Percentiles rank a stretch among this genome's conserved stretches.
phyloP scores from a whole-genome alignment of 1,140 invertebrate genomes.

The Drosophila navojoa region DNA sequence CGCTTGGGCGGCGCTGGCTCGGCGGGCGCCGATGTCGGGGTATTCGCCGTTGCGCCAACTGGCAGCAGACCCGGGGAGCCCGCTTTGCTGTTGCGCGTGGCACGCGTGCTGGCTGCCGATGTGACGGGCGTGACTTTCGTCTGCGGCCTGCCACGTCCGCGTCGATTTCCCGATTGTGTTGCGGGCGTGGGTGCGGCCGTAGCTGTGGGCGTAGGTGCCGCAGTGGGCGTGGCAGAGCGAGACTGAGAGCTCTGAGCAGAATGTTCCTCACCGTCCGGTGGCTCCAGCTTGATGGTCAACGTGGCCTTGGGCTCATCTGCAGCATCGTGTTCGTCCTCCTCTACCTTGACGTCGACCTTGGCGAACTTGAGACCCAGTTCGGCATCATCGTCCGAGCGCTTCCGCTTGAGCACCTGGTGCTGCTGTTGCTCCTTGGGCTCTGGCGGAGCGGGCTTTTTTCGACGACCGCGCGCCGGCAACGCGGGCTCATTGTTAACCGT shows the following conservation, averaged over 20 bases:
- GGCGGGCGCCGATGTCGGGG: conserved; percentile 24
- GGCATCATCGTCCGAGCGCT: conserved; percentile 63
- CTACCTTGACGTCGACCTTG: conserved; percentile 64
- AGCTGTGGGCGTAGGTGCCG: neutral
- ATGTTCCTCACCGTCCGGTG: conserved; percentile 56
- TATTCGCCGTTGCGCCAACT: neutral
- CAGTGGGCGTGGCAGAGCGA: conserved; percentile 27
- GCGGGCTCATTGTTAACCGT: conserved; percentile 29
- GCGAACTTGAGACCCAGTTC: conserved; percentile 53
- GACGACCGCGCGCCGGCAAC: conserved; percentile 40
- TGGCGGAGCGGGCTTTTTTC: conserved; percentile 33
- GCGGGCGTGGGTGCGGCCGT: conserved; percentile 26
- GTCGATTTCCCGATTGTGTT: conserved; percentile 37
- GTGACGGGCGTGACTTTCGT: conserved; percentile 25
- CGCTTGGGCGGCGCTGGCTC: conserved; percentile 55
- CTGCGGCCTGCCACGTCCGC: conserved; percentile 60
- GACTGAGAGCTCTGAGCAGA: neutral
- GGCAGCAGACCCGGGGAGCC: conserved; percentile 56
- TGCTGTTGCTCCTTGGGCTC: conserved; percentile 37
- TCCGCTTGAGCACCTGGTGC: conserved; percentile 53
- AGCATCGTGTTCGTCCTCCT: conserved; percentile 19
- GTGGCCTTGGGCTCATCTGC: conserved; percentile 31
- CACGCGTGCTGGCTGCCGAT: conserved; percentile 52
- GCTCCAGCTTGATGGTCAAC: conserved; percentile 68
- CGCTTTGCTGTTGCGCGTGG: conserved; percentile 71